Conservation (phyloP, 1,140 invertebrate genomes). For the Bombus impatiens region DNA sequence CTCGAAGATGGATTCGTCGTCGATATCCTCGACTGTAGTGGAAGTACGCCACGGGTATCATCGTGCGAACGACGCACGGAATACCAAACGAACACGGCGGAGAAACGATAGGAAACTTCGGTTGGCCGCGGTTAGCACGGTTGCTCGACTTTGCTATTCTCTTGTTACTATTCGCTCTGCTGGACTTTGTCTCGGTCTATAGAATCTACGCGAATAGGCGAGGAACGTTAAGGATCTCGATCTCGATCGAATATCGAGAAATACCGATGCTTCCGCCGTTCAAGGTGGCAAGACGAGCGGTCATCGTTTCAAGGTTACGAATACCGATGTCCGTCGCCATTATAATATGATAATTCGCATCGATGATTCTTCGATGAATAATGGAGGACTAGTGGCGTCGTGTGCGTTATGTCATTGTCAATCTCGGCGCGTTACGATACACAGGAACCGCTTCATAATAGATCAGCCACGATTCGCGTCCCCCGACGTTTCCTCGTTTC, state of each 20-base stretch:
- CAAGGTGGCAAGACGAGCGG: constrained; percentile 7
- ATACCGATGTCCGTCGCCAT: constrained; percentile 70
- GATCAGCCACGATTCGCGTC: constrained; percentile 58
- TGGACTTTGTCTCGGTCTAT: too few relatives aligned
- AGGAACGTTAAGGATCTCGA: not conserved
- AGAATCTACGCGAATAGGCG: not conserved
- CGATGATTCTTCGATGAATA: constrained; percentile 77
- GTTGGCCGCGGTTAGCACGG: constrained; percentile 20
- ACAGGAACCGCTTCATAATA: constrained; percentile 72
- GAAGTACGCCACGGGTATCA: constrained; percentile 47
- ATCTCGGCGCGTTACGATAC: constrained; percentile 63
- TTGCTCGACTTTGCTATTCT: not conserved
- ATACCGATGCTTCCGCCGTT: constrained; percentile 9
- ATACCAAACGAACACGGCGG: not conserved
- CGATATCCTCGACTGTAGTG: constrained; percentile 33
- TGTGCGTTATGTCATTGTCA: constrained; percentile 77
- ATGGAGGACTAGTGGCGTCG: constrained; percentile 68
- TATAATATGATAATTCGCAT: constrained; percentile 78
- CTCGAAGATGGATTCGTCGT: constrained; percentile 21
- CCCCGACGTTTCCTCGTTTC: constrained; percentile 2
- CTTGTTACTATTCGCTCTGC: constrained; percentile 8
- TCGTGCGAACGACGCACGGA: constrained; percentile 14
- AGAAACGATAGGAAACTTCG: constrained; percentile 11
- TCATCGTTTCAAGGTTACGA: constrained; percentile 56
- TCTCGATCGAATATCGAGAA: not conserved